A percentile compares a stretch with the other conserved stretches of the same genome.
Conservation (phyloP, 2,888 invertebrate genomes). For the Chironomus tentans region DNA sequence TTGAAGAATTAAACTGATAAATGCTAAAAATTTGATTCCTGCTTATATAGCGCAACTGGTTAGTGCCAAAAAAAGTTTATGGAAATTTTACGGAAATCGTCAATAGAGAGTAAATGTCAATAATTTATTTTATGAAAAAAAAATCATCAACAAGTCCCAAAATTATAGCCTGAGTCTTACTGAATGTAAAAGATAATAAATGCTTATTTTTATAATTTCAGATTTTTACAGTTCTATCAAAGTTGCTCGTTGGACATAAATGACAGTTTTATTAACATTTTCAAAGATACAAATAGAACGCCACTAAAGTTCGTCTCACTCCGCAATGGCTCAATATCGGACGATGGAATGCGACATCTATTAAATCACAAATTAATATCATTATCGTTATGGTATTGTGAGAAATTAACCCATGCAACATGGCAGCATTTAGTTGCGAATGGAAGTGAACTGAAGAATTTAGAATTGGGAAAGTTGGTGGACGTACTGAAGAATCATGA, state of each 20-base stretch:
- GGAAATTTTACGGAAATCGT: too few relatives aligned
- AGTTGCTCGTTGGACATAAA: conserved; percentile 47
- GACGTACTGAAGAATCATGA: conserved; percentile 49
- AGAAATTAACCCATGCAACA: conserved; percentile 52
- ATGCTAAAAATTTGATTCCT: too few relatives aligned
- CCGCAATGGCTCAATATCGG: conserved; percentile 61
- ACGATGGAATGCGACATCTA: conserved; percentile 59
- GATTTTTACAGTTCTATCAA: conserved; percentile 41
- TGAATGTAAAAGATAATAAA: conserved; percentile 32
- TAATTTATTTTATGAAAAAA: too few relatives aligned
- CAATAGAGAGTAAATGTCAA: too few relatives aligned
- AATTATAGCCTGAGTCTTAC: too few relatives aligned
- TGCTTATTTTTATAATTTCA: background rate
- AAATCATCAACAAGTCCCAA: too few relatives aligned
- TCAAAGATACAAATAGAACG: conserved; percentile 57
- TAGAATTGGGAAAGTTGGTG: conserved; percentile 62
- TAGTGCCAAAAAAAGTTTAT: too few relatives aligned
- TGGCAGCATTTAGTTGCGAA: conserved; percentile 59
- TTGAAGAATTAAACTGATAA: too few relatives aligned
- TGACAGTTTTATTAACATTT: conserved; percentile 61
- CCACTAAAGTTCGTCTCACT: conserved; percentile 60
- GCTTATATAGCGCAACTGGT: too few relatives aligned
- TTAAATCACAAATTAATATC: conserved; percentile 64
- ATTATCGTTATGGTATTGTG: conserved; percentile 67
- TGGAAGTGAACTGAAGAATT: conserved; percentile 57